Base-by-base conservation (phyloP, 2,888 invertebrate species). In the Aethes cnicana region DNA sequence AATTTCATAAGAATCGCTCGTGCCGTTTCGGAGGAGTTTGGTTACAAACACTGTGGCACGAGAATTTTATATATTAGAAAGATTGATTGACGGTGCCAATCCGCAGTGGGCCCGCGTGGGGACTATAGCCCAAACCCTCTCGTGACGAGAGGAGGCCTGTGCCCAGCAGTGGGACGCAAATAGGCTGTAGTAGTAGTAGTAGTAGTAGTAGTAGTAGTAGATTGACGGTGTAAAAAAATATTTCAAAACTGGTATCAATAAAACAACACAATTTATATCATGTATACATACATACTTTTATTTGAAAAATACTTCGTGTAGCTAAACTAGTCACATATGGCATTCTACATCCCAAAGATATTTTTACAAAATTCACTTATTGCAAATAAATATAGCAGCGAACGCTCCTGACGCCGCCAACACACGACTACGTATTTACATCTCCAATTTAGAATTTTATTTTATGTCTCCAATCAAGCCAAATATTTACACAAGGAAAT, bases 241-340 rank as follows among this genome's bases (percentile, higher is more conserved):
- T 6, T 23, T 6, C 23, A 23, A 8, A 2, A 8, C 2, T n/a
- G 3, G 9, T 26, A 9, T 9, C 9, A 75, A 75, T 71, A 64
- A 76, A 76, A 75, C 70, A 67, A 68, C 49, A 37, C 26, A 57
- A 1, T 5, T 44, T 52, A 41, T 56, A 55, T 65, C 57, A 69
- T 77, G 73, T 77, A 77, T 77, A 78, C 72, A 77, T 79, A 77
- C 76, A 77, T 77, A 77, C 76, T 79, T 79, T 78, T 78, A 78
- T 79, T 79, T 79, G 73, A 79, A 79, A 79, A 79, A 77, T 78
- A 77, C 70, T 79, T 78, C 75, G 68, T 77, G 74, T 75, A 69
- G 68, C 76, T 76, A 77, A 72, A 72, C 78, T 78, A 78, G 76
- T 79, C 73, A 79, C 78, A 77, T 79, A 79, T 79, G 79, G 79